Conservation (phyloP, 2,888 invertebrate genomes). For the Volucella bombylans region DNA sequence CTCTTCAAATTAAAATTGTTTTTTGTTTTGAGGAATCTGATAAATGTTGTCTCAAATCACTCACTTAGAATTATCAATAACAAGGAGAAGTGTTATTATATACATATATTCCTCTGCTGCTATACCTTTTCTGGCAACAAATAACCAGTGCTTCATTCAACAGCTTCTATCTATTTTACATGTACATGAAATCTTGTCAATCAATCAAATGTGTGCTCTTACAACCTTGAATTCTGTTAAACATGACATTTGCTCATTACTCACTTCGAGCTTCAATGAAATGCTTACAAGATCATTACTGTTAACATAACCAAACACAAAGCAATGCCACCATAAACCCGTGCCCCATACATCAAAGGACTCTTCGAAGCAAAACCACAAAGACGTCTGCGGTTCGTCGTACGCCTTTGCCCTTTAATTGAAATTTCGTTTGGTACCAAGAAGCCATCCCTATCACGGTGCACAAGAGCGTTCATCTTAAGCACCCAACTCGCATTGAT, state of each 20-base stretch:
- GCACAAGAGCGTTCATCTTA: background rate
- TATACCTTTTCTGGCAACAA: no score
- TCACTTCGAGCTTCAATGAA: background rate
- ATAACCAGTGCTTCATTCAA: no score
- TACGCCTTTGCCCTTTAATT: conserved; percentile 19
- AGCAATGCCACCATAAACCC: background rate
- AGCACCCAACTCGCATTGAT: background rate
- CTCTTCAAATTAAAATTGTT: no score
- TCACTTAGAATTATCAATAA: no score
- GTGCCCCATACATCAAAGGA: background rate
- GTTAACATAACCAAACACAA: background rate
- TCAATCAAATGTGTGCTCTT: no score
- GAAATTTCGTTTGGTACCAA: conserved; percentile 17
- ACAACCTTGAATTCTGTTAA: background rate
- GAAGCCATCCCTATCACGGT: background rate
- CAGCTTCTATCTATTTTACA: no score
- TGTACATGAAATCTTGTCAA: no score
- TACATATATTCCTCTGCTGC: no score
- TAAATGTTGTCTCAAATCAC: no score
- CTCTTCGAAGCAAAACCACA: background rate
- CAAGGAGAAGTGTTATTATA: no score
- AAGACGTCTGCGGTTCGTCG: conserved; percentile 8
- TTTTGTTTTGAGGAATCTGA: no score
- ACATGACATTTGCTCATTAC: background rate
- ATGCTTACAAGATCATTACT: background rate